Conservation (phyloP, 2,113 vertebrate species). For the Crotalus viridis region DNA sequence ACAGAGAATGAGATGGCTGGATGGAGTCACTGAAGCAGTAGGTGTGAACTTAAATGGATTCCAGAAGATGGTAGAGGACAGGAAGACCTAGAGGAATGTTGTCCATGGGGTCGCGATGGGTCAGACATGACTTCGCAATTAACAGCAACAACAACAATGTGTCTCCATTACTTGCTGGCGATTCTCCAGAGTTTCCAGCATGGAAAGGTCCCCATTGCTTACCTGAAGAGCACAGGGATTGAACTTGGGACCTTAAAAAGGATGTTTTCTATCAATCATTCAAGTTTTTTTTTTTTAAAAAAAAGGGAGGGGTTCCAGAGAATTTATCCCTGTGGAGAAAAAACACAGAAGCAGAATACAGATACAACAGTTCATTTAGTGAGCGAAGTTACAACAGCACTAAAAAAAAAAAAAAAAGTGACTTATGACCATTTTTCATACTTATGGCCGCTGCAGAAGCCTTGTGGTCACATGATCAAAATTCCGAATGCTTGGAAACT, state of each 20-base stretch:
- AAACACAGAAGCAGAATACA: fast-evolving
- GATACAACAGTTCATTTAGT: neutral
- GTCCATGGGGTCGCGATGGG: too few relatives aligned
- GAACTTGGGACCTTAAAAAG: neutral
- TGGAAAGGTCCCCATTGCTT: too few relatives aligned
- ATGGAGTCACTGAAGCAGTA: too few relatives aligned
- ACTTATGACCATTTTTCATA: neutral
- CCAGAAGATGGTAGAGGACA: too few relatives aligned
- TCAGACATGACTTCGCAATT: too few relatives aligned
- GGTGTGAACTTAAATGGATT: too few relatives aligned
- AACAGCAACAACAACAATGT: too few relatives aligned
- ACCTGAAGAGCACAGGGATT: neutral
- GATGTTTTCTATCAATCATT: neutral
- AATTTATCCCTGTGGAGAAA: fast-evolving
- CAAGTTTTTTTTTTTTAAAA: neutral
- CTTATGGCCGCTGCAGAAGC: neutral
- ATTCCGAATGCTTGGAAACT: neutral
- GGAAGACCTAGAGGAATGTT: too few relatives aligned
- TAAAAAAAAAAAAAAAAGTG: neutral
- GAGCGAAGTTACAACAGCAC: neutral
- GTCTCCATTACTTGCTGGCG: too few relatives aligned
- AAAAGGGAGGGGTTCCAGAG: neutral
- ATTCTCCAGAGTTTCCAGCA: too few relatives aligned
- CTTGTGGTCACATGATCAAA: neutral
- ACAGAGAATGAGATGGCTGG: too few relatives aligned